phyloP scores from a whole-genome alignment of 2,797 vertebrate species.

The Falco novaeseelandiae region DNA sequence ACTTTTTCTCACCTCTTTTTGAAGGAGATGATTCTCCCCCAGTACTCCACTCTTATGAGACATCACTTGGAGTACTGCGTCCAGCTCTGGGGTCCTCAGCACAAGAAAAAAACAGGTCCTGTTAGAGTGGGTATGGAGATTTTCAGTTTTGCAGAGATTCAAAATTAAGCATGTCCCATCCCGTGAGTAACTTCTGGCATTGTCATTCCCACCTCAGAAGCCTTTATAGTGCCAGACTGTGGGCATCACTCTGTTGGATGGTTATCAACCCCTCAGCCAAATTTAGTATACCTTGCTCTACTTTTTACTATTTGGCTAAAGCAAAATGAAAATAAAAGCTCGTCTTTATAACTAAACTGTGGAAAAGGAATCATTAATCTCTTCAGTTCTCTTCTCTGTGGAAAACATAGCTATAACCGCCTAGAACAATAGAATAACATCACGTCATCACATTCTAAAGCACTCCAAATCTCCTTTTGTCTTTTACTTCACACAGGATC shows the following conservation, averaged over 20 bases:
- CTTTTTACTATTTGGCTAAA: not conserved
- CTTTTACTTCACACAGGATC: not conserved
- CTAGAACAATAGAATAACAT: not conserved
- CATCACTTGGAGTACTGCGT: no score
- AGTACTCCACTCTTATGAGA: no score
- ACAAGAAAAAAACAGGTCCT: not conserved
- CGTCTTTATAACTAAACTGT: not conserved
- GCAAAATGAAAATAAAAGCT: not conserved
- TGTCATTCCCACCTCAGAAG: not conserved
- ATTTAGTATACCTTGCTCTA: not conserved
- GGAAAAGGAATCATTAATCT: not conserved
- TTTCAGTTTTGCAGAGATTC: not conserved
- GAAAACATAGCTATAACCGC: not conserved
- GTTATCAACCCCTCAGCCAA: not conserved
- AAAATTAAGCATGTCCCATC: not conserved
- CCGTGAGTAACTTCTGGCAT: not conserved
- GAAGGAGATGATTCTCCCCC: not conserved
- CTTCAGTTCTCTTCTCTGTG: not conserved
- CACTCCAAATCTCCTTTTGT: not conserved
- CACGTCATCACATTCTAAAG: not conserved
- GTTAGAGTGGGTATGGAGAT: not conserved
- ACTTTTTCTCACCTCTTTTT: not conserved
- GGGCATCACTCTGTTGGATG: not conserved
- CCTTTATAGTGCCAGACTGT: not conserved
- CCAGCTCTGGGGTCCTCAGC: not conserved